Percentiles rank a stretch among this genome's conserved stretches.
phyloP scores from a whole-genome alignment of 1,140 invertebrate genomes.

The Drosophila mauritiana region DNA sequence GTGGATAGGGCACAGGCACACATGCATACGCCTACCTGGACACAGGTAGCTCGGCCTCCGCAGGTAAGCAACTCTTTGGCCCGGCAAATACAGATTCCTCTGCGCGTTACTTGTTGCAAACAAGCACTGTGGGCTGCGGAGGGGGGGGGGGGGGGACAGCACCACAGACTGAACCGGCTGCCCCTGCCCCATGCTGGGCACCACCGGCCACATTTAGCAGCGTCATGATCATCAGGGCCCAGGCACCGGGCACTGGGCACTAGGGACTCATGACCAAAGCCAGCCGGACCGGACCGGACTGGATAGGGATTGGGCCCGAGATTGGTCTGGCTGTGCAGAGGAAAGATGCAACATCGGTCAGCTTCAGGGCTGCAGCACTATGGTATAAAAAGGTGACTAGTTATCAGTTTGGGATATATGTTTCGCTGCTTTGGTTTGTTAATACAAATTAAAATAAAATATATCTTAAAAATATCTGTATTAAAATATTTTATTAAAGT shows the following conservation, averaged over 20 bases:
- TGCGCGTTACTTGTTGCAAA: slow-evolving; percentile 76
- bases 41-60: slow-evolving; percentile 63
- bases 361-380: slow-evolving; percentile 28
- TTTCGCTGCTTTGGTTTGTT: too few species aligned
- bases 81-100: slow-evolving; percentile 62
- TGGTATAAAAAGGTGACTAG: background rate
- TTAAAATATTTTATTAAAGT: too few species aligned
- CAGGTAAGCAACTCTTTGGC: slow-evolving; percentile 72
- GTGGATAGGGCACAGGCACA: slow-evolving; percentile 32
- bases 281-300: slow-evolving; percentile 20
- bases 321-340: slow-evolving; percentile 34
- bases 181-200: slow-evolving; percentile 51
- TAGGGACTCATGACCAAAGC: background rate
- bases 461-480: too few species aligned
- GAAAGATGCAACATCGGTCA: slow-evolving; percentile 30
- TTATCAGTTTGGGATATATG: background rate
- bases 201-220: slow-evolving; percentile 60
- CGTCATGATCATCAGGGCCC: slow-evolving; percentile 68
- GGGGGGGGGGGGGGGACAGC: slow-evolving; percentile 21
- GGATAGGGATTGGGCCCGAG: slow-evolving; percentile 35
- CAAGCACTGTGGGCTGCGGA: slow-evolving; percentile 61
- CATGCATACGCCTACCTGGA: slow-evolving; percentile 76
- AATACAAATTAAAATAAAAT: too few species aligned
- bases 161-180: slow-evolving; percentile 35
- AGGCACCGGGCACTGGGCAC: slow-evolving; percentile 23